These are phyloP conservation scores for Champsocephalus gunnari DNA, from an alignment of 2,797 vertebrate genomes.

Conservation along the genomic window DNA sequence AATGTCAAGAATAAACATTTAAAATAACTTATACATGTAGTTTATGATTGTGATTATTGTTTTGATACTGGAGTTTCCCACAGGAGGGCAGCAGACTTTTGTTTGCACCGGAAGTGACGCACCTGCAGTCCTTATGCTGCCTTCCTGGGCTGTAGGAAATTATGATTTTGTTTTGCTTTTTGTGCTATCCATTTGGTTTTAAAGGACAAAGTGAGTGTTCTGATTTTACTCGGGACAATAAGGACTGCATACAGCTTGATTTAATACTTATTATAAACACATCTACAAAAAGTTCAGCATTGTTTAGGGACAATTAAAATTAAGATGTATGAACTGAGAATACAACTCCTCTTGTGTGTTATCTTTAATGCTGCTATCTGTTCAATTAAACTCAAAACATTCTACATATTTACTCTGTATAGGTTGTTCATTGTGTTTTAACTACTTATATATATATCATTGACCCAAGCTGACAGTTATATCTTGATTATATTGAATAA, in stretches of 20 bases:
- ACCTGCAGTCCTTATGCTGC: not conserved
- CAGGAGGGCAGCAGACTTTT: slow-evolving; percentile 35
- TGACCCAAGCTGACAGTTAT: not conserved
- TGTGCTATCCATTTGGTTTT: not conserved
- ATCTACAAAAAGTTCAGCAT: not conserved
- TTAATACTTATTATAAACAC: not conserved
- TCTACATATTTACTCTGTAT: not conserved
- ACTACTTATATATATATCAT: not conserved
- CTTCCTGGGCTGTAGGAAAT: not conserved
- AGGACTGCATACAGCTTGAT: not conserved
- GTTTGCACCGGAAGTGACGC: slow-evolving; percentile 73
- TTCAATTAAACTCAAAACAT: not conserved
- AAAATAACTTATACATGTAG: not conserved
- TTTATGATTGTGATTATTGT: not conserved
- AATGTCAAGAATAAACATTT: not conserved
- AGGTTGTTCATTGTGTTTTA: not conserved
- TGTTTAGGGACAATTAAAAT: not conserved
- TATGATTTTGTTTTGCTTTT: fast-evolving
- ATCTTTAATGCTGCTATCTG: too few species aligned
- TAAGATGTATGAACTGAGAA: not conserved
- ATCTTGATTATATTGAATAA: too few species aligned
- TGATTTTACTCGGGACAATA: not conserved
- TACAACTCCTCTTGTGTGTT: not conserved
- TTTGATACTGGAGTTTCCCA: not conserved
- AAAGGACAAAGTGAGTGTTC: not conserved